A percentile compares a stretch with the other conserved stretches of the same genome.
Evolutionary conservation across 2,113 vertebrate genomes (phyloP).

Genomic region (Girardinichthys multiradiatus): DNA sequence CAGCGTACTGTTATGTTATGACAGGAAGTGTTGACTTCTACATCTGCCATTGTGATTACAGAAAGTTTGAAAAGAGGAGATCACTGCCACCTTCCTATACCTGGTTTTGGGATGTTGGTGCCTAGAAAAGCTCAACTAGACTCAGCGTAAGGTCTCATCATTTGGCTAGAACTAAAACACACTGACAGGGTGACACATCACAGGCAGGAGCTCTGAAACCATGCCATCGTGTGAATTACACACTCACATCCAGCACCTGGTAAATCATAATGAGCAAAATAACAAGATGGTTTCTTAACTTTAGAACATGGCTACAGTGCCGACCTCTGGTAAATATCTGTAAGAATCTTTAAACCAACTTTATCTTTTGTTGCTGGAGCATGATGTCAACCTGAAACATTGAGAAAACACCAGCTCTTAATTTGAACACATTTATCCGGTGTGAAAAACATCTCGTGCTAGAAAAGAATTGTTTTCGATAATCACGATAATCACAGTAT

Average conservation of each 20-base stretch:
- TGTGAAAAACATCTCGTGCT: too few species aligned
- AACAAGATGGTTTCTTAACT: not conserved
- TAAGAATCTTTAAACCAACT: not conserved
- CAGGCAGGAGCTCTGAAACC: not conserved
- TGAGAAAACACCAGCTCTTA: too few species aligned
- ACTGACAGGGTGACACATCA: conserved; percentile 21
- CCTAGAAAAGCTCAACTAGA: not conserved
- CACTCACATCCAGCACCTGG: not conserved
- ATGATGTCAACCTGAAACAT: too few species aligned
- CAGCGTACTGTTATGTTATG: conserved; percentile 35
- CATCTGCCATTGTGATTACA: conserved; percentile 60
- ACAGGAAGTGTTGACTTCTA: not conserved
- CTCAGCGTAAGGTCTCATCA: conserved; percentile 3
- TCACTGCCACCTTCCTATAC: not conserved
- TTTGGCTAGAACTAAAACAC: conserved; percentile 12
- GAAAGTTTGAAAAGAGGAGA: conserved; percentile 4
- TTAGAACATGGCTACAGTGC: not conserved
- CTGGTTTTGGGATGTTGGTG: not conserved
- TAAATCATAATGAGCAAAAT: not conserved
- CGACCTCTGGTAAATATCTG: not conserved
- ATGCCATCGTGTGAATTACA: not conserved
- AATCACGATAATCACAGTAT: too few species aligned
- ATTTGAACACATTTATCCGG: too few species aligned
- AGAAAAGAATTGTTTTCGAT: too few species aligned
- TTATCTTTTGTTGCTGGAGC: too few species aligned